phyloP scores from a whole-genome alignment of 2,797 vertebrate species.

The Rhinoraja longicauda region DNA sequence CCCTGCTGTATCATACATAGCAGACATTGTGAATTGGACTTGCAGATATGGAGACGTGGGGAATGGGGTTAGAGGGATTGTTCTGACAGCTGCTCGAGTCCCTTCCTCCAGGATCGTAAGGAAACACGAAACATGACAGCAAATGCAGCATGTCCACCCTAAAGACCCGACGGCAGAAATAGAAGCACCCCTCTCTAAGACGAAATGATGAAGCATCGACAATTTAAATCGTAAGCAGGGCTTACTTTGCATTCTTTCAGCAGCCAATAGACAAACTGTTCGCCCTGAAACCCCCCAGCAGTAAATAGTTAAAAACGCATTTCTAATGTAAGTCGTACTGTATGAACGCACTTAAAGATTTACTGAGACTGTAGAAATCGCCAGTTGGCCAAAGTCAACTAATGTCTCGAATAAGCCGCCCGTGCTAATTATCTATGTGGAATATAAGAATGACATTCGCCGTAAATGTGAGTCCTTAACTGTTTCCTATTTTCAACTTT shows the following conservation, averaged over 20 bases:
- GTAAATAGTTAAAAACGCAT: background rate
- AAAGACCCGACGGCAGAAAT: too few relatives aligned
- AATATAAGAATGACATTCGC: background rate
- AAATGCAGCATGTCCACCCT: too few relatives aligned
- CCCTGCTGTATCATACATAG: background rate
- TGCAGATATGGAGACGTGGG: background rate
- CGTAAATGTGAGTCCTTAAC: background rate
- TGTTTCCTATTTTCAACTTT: background rate
- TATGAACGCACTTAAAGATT: background rate
- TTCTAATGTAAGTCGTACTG: background rate
- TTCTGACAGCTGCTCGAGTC: too few relatives aligned
- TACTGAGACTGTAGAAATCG: background rate
- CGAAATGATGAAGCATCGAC: background rate
- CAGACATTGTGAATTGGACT: background rate
- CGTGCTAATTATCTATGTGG: background rate
- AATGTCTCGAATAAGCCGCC: background rate
- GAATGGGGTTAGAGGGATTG: too few relatives aligned
- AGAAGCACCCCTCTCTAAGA: background rate
- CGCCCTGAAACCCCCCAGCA: background rate
- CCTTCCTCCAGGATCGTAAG: too few relatives aligned
- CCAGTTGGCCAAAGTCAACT: background rate
- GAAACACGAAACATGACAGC: too few relatives aligned
- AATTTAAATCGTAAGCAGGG: background rate
- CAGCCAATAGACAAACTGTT: background rate
- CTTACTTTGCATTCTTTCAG: background rate